Percentiles rank a stretch among this genome's conserved stretches.
These are phyloP conservation scores for Phaethornis superciliosus DNA, from an alignment of 2,113 vertebrate species.

Conservation along the genomic window DNA sequence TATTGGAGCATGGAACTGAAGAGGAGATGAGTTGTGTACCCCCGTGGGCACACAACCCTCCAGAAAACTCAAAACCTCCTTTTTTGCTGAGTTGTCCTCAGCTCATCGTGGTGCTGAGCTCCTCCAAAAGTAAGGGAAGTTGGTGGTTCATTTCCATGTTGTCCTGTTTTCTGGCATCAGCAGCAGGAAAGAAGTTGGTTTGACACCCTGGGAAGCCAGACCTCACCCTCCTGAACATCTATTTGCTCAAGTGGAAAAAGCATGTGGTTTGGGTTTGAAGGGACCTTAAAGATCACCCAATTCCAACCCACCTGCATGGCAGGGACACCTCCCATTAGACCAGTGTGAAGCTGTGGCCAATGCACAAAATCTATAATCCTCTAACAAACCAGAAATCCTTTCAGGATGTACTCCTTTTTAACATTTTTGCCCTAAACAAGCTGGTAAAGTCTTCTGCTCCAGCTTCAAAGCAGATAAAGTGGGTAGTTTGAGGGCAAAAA, in stretches of 20 bases:
- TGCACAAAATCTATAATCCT: background rate
- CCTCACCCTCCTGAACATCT: background rate
- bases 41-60: background rate
- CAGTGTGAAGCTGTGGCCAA: background rate
- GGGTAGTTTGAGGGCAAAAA: background rate
- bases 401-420: background rate
- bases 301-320: too few relatives aligned
- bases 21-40: background rate
- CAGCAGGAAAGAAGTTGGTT: background rate
- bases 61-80: background rate
- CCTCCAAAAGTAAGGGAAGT: background rate
- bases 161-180: background rate
- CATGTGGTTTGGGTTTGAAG: too few relatives aligned
- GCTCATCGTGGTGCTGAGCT: background rate
- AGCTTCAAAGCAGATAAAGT: background rate
- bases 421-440: background rate
- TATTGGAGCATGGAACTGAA: rapidly evolving
- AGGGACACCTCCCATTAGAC: too few relatives aligned
- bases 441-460: background rate
- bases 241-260: background rate
- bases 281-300: too few relatives aligned
- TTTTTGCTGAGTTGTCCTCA: background rate
- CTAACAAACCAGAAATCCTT: background rate
- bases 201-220: background rate
- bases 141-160: background rate